Base-by-base conservation (phyloP, 1,140 invertebrate genomes). In the Drosophila ironensis region DNA sequence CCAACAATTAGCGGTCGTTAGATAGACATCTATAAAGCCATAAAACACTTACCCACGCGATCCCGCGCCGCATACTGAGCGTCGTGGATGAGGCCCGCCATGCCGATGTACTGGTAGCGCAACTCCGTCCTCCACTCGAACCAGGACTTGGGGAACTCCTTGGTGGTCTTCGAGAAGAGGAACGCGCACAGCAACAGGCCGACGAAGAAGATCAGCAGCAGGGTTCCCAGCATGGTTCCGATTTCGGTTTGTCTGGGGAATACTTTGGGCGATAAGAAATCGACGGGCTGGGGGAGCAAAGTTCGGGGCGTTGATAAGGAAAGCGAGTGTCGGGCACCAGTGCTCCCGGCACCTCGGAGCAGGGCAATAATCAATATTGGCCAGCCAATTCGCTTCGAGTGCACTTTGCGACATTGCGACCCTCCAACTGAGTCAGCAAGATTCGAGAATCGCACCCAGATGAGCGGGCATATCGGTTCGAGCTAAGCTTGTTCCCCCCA, bases 101-200 rank as follows among this genome's bases (percentile, higher is more conserved):
- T 84, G 8, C 92, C 93, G 6, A 93, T 33, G 27, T 91, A 72
- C 75, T 93, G 92, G 69, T 92, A 93, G 7, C 91, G 84, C 20
- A 93, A 70, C 44, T 92, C 90, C 24, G 78, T 91, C 68, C 91
- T 91, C 52, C 90, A 89, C 72, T 92, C 91, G 25, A 78, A 75
- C 89, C 89, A 90, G 5, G 68, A 78, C 28, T 87, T 89, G 19
- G 89, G 89, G 28, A 88, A 68, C 30, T 84, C 80, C 52, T 90
- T 90, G 8, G 89, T 87, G 6, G 89, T 89, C 54, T 87, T 87
- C 6, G 72, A 72, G 42, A 90, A 87, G 17, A 87, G 64, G 28
- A 90, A 89, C 4, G 42, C 73, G 22, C 64, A 71, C 7, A 88
- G 16, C 52, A 82, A 8, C 24, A 84, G 27, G 4, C 51, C 64